Evolutionary conservation across 2,797 vertebrate species (phyloP), one percentile per base, ranked within the genome.

Genomic region (Masticophis lateralis): DNA sequence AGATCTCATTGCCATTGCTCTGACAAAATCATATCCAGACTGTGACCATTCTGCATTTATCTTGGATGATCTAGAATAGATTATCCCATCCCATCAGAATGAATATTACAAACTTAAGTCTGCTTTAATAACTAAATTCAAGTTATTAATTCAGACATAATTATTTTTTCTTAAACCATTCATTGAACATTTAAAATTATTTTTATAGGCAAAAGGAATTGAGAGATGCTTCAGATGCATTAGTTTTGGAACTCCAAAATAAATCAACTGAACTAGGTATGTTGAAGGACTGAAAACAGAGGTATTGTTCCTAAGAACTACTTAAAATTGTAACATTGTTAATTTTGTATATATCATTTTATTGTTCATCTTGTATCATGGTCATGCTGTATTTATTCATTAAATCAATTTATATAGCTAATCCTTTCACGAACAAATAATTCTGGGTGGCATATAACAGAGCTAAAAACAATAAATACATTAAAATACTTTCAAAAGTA

Each of bases 221-320:
- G 59, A 97, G 98, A 94, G 96, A 97, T 12, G 94, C 98, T 43
- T 95, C 98, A 47, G 96, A 94, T 74, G 94, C 92, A 91, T 95
- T 98, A 63, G 95, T 94, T 14, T 56, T 97, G 95, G 98, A 99
- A 93, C 97, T 98, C 95, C 97, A 97, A 94, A 98, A 95, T 28
- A 98, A 96, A 93, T 97, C 96, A 94, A 94, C 91, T 95, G 97
- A 98, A 95, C 93, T 99, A 95, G 98, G 99, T 99, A 98, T 97
- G 97, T 87, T 93, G 88, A 94, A 13, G 51, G 94, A 94, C 20
- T 83, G 43, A 89, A 90, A 91, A 94, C 55, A 5, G 63, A 91
- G 16, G 86, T 28, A 57, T 7, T 90, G 10, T 74, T 43, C 60
- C 74, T 57, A 37, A 79, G 1, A 94, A 27, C 60, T 93, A 61